Base-by-base conservation (phyloP, 2,113 vertebrate genomes). In the Taurulus bubalis region DNA sequence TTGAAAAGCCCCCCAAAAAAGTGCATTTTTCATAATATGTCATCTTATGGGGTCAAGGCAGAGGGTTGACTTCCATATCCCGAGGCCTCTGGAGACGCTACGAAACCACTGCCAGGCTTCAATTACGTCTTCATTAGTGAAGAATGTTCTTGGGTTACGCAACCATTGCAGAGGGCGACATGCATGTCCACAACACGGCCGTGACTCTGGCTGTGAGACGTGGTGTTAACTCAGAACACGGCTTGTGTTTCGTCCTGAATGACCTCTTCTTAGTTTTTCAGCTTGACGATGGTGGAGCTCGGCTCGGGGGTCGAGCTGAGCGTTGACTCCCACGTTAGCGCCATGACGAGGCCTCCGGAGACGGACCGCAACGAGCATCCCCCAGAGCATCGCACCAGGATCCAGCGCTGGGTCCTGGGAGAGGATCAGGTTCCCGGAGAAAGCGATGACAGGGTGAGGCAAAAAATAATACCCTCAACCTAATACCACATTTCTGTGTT, bases 361-460 rank as follows among this genome's bases (percentile, higher is more conserved):
- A 55, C 12, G 26, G 38, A 22, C 34, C 34, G 58, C 32, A 36
- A 34, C 45, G 12, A 30, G 34, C 2, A 32, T 4, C 30, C 30
- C 30, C 30, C 30, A 32, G 30, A 32, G 30, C 2, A 32, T 32
- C 30, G 30, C n/a, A n/a, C n/a, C n/a, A 22, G 30, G 28, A 72
- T 49, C 18, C 5, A 53, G 56, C 69, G 53, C 22, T 18, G 28
- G 58, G 20, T 77, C 84, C 56, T 64, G 30, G 18, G 2, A 79
- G 67, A 67, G 58, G 45, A 66, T 69, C 47, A 24, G 20, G 38
- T 47, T 82, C 74, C 32, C 45, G 15, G 49, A 42, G 22, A n/a
- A 69, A 67, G 51, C 73, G 89, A 59, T 74, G 75, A 88, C 55
- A 82, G 15, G 22, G 22, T 58, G 66, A 81, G 67, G 22, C 47